Evolutionary conservation across 2,113 vertebrate species (phyloP), one percentile per base, ranked within the genome.

Genomic region (Aphyosemion australe): DNA sequence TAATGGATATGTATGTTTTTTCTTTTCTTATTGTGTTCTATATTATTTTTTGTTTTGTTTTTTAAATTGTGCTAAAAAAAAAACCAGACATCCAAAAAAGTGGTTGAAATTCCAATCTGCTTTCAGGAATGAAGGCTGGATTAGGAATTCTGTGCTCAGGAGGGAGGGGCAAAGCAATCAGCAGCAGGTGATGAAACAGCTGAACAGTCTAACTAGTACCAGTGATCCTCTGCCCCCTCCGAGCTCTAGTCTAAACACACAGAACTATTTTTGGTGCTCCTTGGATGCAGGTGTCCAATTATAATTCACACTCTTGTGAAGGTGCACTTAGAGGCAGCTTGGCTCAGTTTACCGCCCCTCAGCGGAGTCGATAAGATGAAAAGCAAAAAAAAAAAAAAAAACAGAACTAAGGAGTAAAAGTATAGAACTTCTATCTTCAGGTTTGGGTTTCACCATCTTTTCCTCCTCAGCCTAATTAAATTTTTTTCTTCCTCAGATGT

Each of bases 241-340:
- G 19, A 10, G 65, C 74, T 59, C 69, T 54, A 65, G 52, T 72
- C 80, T 84, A 87, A 84, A 84, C 78, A 81, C 12, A 20, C n/a
- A 16, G 57, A 53, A 83, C 76, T 87, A 84, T 88, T 86, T 89
- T 74, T 54, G 83, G 77, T 72, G 68, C 78, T 84, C 48, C 74
- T 64, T 55, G 72, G n/a, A 62, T 86, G 74, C 85, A 90, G 89
- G 85, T 90, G 85, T 91, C 89, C 88, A 89, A 87, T 90, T 90
- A 88, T 80, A 83, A 89, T 86, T 89, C 81, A 88, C 85, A 88
- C 78, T 81, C 72, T 72, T 70, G 80, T 87, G 68, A 82, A 70
- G 69, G 86, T 75, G 63, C 79, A 64, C 53, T 60, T 60, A 69
- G 65, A 78, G 58, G 63, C 47, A 34, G 76, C 64, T 74, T 52